These are phyloP conservation scores for Zaprionus tsacasi DNA, from an alignment of 1,140 invertebrate genomes.

Conservation along the genomic window DNA sequence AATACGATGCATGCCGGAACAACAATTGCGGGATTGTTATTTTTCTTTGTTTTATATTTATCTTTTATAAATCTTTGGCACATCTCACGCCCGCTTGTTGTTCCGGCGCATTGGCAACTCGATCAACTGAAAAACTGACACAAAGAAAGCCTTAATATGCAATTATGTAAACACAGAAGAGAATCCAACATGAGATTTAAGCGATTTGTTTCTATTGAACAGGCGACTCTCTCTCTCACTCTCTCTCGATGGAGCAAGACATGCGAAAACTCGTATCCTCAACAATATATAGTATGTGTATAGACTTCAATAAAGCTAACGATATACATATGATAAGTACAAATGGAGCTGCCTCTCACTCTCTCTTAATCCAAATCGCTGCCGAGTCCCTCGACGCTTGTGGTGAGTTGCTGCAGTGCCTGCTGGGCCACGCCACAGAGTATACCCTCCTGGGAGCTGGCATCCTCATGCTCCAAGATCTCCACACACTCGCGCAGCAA, in stretches of 20 bases:
- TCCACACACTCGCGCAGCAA: constrained; percentile 86
- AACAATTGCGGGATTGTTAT: background rate
- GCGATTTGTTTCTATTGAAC: constrained; percentile 3
- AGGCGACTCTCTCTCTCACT: constrained; percentile 3
- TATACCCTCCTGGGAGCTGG: constrained; percentile 88
- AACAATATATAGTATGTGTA: constrained; percentile 13
- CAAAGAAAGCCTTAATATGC: constrained; percentile 46
- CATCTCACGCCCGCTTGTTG: background rate
- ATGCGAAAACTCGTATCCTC: background rate
- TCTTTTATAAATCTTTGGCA: constrained; percentile 9
- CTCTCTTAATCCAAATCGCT: constrained; percentile 53
- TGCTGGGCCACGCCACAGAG: constrained; percentile 87
- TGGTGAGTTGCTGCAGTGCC: constrained; percentile 87
- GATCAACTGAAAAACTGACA: constrained; percentile 19
- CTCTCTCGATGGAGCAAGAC: background rate
- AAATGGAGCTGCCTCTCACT: constrained; percentile 26
- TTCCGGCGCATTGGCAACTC: background rate
- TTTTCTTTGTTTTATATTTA: constrained; percentile 2
- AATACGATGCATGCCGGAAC: constrained; percentile 19
- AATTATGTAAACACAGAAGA: constrained; percentile 30
- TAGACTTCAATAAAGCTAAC: constrained; percentile 50
- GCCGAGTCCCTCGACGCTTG: constrained; percentile 86
- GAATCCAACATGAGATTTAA: background rate
- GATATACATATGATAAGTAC: constrained; percentile 39
- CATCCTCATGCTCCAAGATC: constrained; percentile 89